Evolutionary conservation across 2,888 invertebrate genomes (phyloP).

Genomic region (Diaphora mendica): DNA sequence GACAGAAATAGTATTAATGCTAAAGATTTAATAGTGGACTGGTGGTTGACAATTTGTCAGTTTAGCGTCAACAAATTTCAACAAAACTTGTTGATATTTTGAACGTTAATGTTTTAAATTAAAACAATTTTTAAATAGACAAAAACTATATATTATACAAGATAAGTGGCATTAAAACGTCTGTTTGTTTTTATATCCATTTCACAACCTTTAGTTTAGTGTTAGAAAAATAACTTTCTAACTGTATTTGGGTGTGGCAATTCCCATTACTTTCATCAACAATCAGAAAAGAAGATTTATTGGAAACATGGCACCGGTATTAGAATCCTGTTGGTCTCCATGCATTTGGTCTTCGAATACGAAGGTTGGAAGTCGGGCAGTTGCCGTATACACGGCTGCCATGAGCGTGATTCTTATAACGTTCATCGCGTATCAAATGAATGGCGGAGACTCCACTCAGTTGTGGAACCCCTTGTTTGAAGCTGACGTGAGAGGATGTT

Average conservation of each 20-base stretch:
- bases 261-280: neutral
- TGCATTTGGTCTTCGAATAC: conserved; percentile 94
- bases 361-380: conserved; percentile 91
- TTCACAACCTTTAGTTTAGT: conserved; percentile 18
- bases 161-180: neutral
- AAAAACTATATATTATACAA: neutral
- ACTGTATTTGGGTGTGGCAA: conserved; percentile 53
- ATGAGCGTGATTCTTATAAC: conserved; percentile 91
- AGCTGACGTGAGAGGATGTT: conserved; percentile 92
- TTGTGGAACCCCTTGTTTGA: conserved; percentile 96
- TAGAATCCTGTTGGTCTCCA: conserved; percentile 95
- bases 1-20: neutral
- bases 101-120: neutral
- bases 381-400: conserved; percentile 92
- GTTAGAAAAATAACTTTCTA: conserved; percentile 22
- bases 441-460: conserved; percentile 96
- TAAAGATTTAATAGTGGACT: neutral
- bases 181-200: neutral
- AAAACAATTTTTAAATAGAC: neutral
- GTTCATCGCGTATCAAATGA: conserved; percentile 90
- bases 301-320: conserved; percentile 79
- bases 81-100: neutral
- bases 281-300: neutral
- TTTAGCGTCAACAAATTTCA: neutral
- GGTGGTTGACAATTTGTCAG: neutral